These are phyloP conservation scores for Chunga burmeisteri DNA, from an alignment of 2,113 vertebrate genomes.

Conservation along the genomic window DNA sequence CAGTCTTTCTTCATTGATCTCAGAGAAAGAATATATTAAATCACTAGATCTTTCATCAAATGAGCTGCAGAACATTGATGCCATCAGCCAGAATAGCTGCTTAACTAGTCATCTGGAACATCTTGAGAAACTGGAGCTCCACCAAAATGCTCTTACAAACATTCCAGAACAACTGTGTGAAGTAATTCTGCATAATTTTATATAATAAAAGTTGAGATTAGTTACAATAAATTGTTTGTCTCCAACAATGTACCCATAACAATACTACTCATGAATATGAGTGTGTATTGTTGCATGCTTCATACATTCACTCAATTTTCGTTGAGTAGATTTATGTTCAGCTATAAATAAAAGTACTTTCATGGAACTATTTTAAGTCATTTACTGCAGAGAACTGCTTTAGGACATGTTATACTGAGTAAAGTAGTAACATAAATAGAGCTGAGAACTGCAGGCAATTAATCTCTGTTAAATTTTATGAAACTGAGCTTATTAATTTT, in stretches of 20 bases:
- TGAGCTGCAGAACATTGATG: slow-evolving; percentile 85
- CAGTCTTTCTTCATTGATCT: slow-evolving; percentile 69
- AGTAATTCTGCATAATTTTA: slow-evolving; percentile 71
- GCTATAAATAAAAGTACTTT: not conserved
- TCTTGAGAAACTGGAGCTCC: slow-evolving; percentile 87
- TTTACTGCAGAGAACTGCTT: not conserved
- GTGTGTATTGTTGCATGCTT: not conserved
- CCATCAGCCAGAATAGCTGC: slow-evolving; percentile 76
- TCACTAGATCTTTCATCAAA: slow-evolving; percentile 93
- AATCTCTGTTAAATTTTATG: not conserved
- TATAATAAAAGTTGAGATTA: not conserved
- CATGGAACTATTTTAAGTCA: not conserved
- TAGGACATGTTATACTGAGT: not conserved
- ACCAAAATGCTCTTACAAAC: slow-evolving; percentile 83
- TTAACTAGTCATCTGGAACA: slow-evolving; percentile 82
- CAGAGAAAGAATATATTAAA: slow-evolving; percentile 85
- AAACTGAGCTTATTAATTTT: not conserved
- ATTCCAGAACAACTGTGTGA: slow-evolving; percentile 87
- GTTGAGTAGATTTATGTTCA: not conserved
- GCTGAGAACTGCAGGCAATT: not conserved
- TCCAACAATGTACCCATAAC: not conserved
- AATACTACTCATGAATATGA: not conserved
- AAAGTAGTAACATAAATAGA: not conserved
- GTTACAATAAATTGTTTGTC: not conserved
- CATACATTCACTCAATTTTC: not conserved